Conservation (phyloP, 2,797 vertebrate species). For the Helarctos malayanus region DNA sequence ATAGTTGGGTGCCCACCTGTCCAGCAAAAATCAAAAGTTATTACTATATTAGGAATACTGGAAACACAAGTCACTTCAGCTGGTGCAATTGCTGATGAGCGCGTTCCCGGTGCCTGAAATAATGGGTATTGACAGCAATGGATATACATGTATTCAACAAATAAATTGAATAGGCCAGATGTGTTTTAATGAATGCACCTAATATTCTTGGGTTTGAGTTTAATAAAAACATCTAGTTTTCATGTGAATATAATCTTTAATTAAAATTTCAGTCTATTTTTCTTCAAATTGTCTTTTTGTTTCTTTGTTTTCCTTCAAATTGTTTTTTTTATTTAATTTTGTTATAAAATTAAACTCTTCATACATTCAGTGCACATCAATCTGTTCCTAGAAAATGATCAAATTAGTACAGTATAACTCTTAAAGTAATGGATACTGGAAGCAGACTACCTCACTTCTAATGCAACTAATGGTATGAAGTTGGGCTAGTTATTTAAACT, state of each 20-base stretch:
- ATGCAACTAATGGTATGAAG: not conserved
- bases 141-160: not conserved
- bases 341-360: not conserved
- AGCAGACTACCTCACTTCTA: not conserved
- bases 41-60: not conserved
- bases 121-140: not conserved
- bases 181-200: not conserved
- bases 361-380: not conserved
- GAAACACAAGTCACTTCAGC: not conserved
- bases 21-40: not conserved
- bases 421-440: not conserved
- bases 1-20: not conserved
- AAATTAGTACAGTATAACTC: not conserved
- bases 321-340: not conserved
- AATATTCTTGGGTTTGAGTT: not conserved
- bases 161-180: not conserved
- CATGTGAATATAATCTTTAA: not conserved
- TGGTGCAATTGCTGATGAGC: not conserved
- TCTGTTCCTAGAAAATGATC: not conserved
- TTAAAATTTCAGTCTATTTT: not conserved
- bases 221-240: not conserved
- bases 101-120: not conserved
- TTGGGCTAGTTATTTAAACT: not conserved
- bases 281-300: not conserved
- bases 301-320: not conserved